Evolutionary conservation across 2,797 vertebrate genomes (phyloP).

Genomic region (Apodemus agrarius): DNA sequence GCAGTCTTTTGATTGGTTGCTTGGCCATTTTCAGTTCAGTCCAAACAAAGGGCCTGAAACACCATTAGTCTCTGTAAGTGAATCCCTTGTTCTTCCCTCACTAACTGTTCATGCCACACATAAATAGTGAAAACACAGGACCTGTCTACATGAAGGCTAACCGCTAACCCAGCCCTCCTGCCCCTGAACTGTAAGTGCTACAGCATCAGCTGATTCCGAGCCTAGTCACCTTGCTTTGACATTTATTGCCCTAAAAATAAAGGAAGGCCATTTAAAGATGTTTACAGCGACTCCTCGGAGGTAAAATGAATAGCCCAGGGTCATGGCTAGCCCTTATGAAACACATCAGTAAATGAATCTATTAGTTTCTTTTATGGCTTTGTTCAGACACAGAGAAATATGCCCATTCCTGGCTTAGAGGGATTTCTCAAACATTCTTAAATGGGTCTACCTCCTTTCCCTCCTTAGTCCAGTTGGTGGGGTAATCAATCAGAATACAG

Average conservation of each 20-base stretch:
- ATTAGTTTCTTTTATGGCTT: neutral
- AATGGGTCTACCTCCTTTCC: neutral
- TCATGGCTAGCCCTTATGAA: neutral
- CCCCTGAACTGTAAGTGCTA: neutral
- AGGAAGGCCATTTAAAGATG: neutral
- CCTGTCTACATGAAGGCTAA: neutral
- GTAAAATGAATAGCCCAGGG: neutral
- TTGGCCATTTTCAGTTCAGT: neutral
- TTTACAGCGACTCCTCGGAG: neutral
- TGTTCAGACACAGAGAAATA: neutral
- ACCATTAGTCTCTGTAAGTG: neutral
- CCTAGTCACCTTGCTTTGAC: neutral
- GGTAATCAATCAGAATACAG: neutral
- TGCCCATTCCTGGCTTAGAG: neutral
- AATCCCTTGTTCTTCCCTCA: neutral
- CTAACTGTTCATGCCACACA: neutral
- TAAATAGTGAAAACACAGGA: neutral
- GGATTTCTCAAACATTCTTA: neutral
- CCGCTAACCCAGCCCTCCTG: neutral
- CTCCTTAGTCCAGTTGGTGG: neutral
- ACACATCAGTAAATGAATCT: neutral
- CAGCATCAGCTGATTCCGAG: neutral
- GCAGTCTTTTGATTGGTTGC: neutral
- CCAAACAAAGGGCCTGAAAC: neutral
- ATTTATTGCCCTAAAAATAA: constrained; percentile 11